These are phyloP conservation scores for Carassius carassius DNA, from an alignment of 2,113 vertebrate species.

Conservation along the genomic window DNA sequence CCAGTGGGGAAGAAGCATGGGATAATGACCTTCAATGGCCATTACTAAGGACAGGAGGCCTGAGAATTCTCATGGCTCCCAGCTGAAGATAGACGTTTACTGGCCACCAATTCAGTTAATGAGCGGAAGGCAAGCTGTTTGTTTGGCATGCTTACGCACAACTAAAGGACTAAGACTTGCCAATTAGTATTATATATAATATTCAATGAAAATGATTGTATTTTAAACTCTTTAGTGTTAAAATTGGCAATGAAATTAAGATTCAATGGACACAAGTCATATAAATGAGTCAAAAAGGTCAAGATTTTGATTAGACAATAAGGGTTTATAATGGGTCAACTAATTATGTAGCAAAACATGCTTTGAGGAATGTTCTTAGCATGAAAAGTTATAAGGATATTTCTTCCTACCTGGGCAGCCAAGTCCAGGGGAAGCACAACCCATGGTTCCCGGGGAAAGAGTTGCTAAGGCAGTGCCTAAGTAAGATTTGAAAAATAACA, in stretches of 20 bases:
- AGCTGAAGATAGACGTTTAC: constrained; percentile 20
- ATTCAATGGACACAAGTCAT: neutral
- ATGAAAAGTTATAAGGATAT: neutral
- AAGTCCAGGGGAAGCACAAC: constrained; percentile 80
- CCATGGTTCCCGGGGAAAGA: constrained; percentile 73
- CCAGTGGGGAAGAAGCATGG: neutral
- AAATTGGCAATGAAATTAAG: neutral
- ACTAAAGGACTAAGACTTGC: neutral
- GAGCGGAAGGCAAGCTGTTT: constrained; percentile 14
- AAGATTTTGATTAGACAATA: neutral
- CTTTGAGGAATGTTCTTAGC: neutral
- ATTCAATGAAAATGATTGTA: neutral
- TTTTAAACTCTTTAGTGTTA: neutral
- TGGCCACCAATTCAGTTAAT: neutral
- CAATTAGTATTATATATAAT: neutral
- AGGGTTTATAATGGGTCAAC: neutral
- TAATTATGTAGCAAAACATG: neutral
- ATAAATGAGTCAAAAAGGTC: neutral
- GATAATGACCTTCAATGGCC: constrained; percentile 8
- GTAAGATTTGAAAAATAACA: constrained; percentile 50
- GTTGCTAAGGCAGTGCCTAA: constrained; percentile 82
- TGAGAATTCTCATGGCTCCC: neutral
- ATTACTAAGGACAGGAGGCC: neutral
- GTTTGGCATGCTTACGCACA: neutral
- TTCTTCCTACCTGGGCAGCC: constrained; percentile 88